These are phyloP conservation scores for Mesaphorura yosii DNA, from an alignment of 1,140 invertebrate genomes.

Conservation along the genomic window DNA sequence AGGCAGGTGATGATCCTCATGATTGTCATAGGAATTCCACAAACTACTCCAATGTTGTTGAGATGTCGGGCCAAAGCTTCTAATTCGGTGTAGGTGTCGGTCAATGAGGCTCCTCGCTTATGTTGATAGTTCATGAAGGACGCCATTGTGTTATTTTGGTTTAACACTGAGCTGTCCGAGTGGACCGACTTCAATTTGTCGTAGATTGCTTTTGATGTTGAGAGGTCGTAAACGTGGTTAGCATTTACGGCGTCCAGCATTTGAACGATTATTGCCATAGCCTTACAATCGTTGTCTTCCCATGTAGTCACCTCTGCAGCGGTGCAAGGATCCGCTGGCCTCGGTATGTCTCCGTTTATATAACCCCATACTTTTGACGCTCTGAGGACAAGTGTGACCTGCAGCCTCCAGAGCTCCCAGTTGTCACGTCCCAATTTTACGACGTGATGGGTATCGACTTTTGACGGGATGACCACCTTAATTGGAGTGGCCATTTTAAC, in stretches of 20 bases:
- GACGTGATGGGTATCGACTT: neutral
- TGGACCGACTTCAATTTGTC: slow-evolving; percentile 33
- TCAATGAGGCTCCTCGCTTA: neutral
- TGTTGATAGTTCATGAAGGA: slow-evolving; percentile 7
- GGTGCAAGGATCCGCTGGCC: neutral
- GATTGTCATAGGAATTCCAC: neutral
- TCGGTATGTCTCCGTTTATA: neutral
- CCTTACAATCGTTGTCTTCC: slow-evolving; percentile 26
- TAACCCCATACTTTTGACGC: neutral
- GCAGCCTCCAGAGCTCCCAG: slow-evolving; percentile 7
- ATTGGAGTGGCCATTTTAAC: no score
- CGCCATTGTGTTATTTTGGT: slow-evolving; percentile 6
- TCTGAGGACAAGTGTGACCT: neutral
- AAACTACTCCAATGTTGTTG: slow-evolving; percentile 3
- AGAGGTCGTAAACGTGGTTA: slow-evolving; percentile 32
- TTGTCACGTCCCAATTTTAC: neutral
- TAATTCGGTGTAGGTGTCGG: slow-evolving; percentile 2
- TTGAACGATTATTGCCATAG: slow-evolving; percentile 29
- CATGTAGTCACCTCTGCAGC: slow-evolving; percentile 9
- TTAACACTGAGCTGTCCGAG: slow-evolving; percentile 3
- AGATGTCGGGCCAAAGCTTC: slow-evolving; percentile 2
- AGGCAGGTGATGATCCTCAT: slow-evolving; percentile 6
- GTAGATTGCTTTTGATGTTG: slow-evolving; percentile 33
- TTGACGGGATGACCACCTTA: no score
- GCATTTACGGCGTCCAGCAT: slow-evolving; percentile 28